Evolutionary conservation across 2,113 vertebrate species (phyloP), one percentile per base, ranked within the genome.

Genomic region (Tetraodon nigroviridis): DNA sequence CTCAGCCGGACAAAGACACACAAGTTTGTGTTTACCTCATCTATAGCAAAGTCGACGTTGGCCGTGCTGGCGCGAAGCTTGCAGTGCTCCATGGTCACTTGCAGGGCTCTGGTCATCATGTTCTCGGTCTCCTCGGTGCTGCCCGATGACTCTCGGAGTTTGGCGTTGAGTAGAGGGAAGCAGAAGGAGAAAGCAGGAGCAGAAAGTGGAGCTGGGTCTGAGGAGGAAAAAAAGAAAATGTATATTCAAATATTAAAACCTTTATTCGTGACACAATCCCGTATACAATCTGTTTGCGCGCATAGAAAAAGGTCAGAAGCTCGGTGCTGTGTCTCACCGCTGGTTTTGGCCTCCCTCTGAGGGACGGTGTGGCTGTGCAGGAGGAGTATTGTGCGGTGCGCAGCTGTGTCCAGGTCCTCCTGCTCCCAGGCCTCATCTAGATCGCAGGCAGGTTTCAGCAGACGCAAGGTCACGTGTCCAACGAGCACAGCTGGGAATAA

Each of bases 101-200:
- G 95, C 67, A 99, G 78, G 2, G 93, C 91, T 69, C 90, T 90
- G 69, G 85, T 92, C 89, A 94, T 86, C 58, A 89, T 79, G 48
- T 84, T 86, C 67, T 98, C 94, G 0, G 78, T 79, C 69, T 96
- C 94, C 75, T 98, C 92, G 0, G 82, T 90, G 73, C 90, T 89
- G 68, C 84, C 87, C 7, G 92, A 86, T 27, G 89, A 92, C 63
- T 94, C 90, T 7, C 78, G 91, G 76, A 99, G 92, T 71, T 92
- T 91, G 0, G 88, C 91, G 69, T 96, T 96, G 21, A 99, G 84
- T 51, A 99, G 90, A 1, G 96, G 95, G 85, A 99, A 98, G 82
- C 95, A 93, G 67, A 95, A 91, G 71, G 93, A 93, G 71, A 92
- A 91, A 2, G 87, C 89, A 0, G 91, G 90, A 1, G 89, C 90